Conservation (phyloP, 2,888 invertebrate genomes). For the Ormia ochracea region DNA sequence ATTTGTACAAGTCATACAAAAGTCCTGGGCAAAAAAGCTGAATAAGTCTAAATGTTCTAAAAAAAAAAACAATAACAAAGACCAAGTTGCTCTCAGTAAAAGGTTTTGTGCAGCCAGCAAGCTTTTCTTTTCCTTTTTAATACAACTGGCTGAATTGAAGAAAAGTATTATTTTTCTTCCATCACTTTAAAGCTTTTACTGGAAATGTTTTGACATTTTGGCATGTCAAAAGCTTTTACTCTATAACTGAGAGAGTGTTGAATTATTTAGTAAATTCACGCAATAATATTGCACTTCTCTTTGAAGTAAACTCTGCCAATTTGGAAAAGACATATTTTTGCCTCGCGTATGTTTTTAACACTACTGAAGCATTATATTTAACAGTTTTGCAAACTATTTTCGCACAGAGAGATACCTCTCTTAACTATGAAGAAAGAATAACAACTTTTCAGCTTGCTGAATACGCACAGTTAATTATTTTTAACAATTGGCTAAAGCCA, state of each 20-base stretch:
- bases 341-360: too few species aligned
- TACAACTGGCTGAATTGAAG: constrained; percentile 18
- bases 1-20: constrained; percentile 65
- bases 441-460: too few species aligned
- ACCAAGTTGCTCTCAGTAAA: not conserved
- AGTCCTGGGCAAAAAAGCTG: constrained; percentile 72
- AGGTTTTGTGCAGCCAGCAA: not conserved
- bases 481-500: too few species aligned
- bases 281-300: not conserved
- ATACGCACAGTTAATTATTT: too few species aligned
- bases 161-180: not conserved
- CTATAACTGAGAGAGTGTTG: too few species aligned
- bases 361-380: too few species aligned
- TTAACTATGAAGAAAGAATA: too few species aligned
- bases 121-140: not conserved
- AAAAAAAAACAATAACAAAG: constrained; percentile 24
- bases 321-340: not conserved
- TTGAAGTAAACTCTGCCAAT: not conserved
- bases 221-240: not conserved
- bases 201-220: not conserved
- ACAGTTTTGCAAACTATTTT: too few species aligned
- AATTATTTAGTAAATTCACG: too few species aligned
- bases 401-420: too few species aligned
- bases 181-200: not conserved
- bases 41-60: constrained; percentile 38